These are phyloP conservation scores for Neodiprion fabricii DNA, from an alignment of 1,140 invertebrate genomes.

Conservation along the genomic window DNA sequence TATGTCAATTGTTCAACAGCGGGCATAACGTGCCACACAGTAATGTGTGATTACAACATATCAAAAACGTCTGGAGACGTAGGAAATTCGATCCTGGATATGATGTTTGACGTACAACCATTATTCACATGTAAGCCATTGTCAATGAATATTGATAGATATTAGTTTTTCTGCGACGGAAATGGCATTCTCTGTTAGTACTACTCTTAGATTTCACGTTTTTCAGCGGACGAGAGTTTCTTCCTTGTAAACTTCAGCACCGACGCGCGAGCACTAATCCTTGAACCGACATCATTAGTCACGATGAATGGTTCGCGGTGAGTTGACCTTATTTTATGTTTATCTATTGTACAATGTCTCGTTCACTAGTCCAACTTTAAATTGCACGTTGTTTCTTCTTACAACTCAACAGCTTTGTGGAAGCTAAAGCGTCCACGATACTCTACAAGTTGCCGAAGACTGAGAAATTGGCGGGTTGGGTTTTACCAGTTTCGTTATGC, in stretches of 20 bases:
- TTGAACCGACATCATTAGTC: too few species aligned
- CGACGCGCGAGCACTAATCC: background rate
- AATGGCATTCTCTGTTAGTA: background rate
- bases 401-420: too few species aligned
- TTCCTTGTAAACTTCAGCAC: background rate
- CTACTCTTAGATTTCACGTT: background rate
- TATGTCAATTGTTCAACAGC: constrained; percentile 38
- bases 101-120: constrained; percentile 29
- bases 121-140: background rate
- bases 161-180: background rate
- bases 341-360: background rate
- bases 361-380: too few species aligned
- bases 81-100: constrained; percentile 32
- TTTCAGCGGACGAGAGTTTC: background rate
- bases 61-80: constrained; percentile 36
- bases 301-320: too few species aligned
- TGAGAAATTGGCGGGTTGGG: background rate
- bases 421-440: too few species aligned
- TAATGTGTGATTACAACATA: constrained; percentile 32
- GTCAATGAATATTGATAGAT: too few species aligned
- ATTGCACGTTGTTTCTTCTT: too few species aligned
- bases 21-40: constrained; percentile 29
- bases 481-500: background rate
- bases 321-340: background rate
- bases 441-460: background rate